A percentile compares a stretch with the other conserved stretches of the same genome.
These are phyloP conservation scores for Sebastes fasciatus DNA, from an alignment of 2,113 vertebrate species.

Conservation along the genomic window DNA sequence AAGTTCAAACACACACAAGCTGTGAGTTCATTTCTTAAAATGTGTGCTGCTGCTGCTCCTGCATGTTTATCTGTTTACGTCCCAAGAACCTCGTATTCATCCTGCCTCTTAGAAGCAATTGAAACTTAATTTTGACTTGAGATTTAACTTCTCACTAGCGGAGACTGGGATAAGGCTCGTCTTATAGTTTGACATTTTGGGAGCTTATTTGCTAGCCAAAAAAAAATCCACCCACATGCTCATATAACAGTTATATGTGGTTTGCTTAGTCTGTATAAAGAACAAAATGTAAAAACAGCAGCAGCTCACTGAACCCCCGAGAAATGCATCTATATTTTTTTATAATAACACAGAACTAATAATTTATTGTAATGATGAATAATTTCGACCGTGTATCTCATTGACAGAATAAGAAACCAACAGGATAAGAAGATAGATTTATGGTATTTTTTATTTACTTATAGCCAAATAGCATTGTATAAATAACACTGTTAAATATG, in stretches of 20 bases:
- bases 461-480: too few species aligned
- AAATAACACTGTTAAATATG: too few species aligned
- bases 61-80: background rate
- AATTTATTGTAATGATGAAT: too few species aligned
- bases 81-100: background rate
- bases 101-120: background rate
- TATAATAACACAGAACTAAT: too few species aligned
- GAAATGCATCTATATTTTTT: too few species aligned
- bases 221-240: background rate
- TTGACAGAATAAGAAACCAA: too few species aligned
- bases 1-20: conserved; percentile 10
- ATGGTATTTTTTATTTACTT: too few species aligned
- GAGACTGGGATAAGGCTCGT: background rate
- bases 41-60: background rate
- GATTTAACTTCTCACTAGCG: background rate
- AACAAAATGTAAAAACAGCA: background rate
- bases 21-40: background rate
- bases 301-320: too few species aligned
- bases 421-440: too few species aligned
- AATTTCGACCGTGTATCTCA: too few species aligned
- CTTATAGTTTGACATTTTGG: background rate
- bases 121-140: background rate
- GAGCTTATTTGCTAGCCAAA: background rate
- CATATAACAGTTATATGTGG: background rate
- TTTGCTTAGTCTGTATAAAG: background rate